phyloP scores from a whole-genome alignment of 2,113 vertebrate genomes.

The Triplophysa dalaica region DNA sequence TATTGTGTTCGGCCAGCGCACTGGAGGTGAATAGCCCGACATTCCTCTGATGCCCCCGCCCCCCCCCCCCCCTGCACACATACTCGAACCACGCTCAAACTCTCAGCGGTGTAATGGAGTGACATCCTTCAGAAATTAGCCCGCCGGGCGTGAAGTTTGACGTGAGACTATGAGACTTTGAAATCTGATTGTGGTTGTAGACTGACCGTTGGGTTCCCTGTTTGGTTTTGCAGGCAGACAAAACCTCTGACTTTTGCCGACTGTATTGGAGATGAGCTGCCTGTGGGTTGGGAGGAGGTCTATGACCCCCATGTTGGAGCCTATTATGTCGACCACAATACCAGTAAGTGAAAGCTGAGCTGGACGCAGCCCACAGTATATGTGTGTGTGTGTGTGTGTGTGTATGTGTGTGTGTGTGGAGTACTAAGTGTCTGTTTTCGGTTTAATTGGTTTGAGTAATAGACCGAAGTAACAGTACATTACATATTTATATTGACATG shows the following conservation, averaged over 20 bases:
- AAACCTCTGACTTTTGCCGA: constrained; percentile 97
- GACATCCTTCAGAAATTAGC: constrained; percentile 24
- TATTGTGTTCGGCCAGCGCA: constrained; percentile 63
- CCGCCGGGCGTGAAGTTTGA: not conserved
- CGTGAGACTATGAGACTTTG: not conserved
- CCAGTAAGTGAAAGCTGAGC: constrained; percentile 80
- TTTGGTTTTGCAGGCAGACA: constrained; percentile 83
- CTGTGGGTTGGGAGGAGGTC: constrained; percentile 95
- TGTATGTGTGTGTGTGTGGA: not conserved
- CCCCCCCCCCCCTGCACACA: constrained; percentile 36
- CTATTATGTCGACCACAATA: constrained; percentile 99
- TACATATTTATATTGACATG: not conserved
- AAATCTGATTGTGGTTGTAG: not conserved
- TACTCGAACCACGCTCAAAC: constrained; percentile 26
- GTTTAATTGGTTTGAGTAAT: not conserved
- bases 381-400: not conserved
- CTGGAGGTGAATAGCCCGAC: constrained; percentile 58
- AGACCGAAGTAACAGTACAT: not conserved
- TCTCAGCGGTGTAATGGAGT: constrained; percentile 13
- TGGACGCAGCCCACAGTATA: not conserved
- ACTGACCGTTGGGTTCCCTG: constrained; percentile 18
- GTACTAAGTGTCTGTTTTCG: not conserved
- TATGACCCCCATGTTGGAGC: constrained; percentile 89
- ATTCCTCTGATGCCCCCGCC: constrained; percentile 50
- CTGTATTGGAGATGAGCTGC: constrained; percentile 96